Evolutionary conservation across 2,797 vertebrate genomes (phyloP), one percentile per base, ranked within the genome.

Genomic region (Margarornis squamiger): DNA sequence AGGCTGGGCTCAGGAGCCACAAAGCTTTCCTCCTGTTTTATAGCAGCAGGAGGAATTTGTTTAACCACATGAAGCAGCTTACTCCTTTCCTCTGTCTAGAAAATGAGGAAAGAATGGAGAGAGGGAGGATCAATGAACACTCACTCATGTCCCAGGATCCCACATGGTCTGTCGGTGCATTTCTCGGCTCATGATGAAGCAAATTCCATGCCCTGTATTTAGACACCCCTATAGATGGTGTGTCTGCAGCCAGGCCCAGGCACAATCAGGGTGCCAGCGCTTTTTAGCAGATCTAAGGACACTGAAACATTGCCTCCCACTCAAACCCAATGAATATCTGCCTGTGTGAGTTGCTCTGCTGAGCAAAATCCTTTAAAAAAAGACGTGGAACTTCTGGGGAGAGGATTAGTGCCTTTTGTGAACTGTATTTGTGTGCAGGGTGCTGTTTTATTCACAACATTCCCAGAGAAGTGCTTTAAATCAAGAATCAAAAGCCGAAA

Each of bases 361-460:
- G 74, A 89, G 84, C n/a, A 78, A 68, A 84, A 52, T 17, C 43
- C 80, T 77, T 54, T 32, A 36, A 39, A 82, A 72, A 81, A 71
- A 21, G 74, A 83, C 26, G n/a, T 74, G 75, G 71, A 89, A 85
- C 57, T 93, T 94, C 52, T 94, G 20, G 34, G 46, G 71, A 83
- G 86, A 92, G 86, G 84, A 96, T 89, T 76, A 92, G 88, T 52
- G 81, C 89, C 89, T 95, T 92, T 90, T 92, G 78, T 87, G 80
- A 61, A 48, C 77, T 82, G 63, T 91, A 9, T 87, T 89, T 95
- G 71, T 82, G 66, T 49, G 68, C 54, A 67, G 26, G 10, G 48
- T 80, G 68, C 30, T 54, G 20, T 32, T 61, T 86, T 82, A 61
- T 78, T 90, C 80, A 49, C 41, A 48, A 34, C 62, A 86, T 79